Percentiles rank a stretch among this genome's conserved stretches.
Evolutionary conservation across 1,140 invertebrate genomes (phyloP).

Genomic region (Drosophila sechellia): DNA sequence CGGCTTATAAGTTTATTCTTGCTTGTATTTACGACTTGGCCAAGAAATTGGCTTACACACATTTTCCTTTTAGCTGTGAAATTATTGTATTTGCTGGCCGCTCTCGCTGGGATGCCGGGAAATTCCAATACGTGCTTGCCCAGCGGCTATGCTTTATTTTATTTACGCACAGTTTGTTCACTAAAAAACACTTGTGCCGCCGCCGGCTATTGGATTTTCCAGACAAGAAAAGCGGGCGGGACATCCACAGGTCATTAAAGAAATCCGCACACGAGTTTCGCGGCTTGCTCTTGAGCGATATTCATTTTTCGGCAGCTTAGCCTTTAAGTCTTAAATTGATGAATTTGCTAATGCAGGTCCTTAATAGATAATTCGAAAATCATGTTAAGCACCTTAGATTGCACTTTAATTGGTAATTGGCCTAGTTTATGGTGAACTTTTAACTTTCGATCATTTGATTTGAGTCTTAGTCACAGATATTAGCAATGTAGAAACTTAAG

Average conservation of each 20-base stretch:
- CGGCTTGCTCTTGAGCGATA: background rate
- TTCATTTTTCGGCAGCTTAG: background rate
- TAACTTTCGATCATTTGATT: too few relatives aligned
- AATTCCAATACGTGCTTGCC: slow-evolving; percentile 45
- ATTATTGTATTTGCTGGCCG: slow-evolving; percentile 67
- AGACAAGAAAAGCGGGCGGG: slow-evolving; percentile 14
- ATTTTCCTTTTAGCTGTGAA: slow-evolving; percentile 77
- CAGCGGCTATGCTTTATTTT: slow-evolving; percentile 35
- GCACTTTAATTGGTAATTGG: background rate
- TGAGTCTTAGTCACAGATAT: too few relatives aligned
- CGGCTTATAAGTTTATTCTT: slow-evolving; percentile 78
- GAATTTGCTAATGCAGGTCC: background rate
- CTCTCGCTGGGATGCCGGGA: slow-evolving; percentile 34
- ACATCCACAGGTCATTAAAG: slow-evolving; percentile 45
- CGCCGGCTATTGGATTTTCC: slow-evolving; percentile 49
- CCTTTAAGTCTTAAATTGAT: background rate
- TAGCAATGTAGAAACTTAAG: too few relatives aligned
- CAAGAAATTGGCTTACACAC: slow-evolving; percentile 76
- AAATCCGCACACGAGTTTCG: slow-evolving; percentile 17
- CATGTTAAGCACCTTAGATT: background rate
- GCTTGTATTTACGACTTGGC: slow-evolving; percentile 76
- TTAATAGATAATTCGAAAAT: background rate
- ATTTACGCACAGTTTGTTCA: slow-evolving; percentile 45
- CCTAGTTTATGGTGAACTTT: background rate
- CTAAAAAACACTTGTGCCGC: slow-evolving; percentile 61